phyloP scores from a whole-genome alignment of 2,888 invertebrate species.

The Tillus elongatus region DNA sequence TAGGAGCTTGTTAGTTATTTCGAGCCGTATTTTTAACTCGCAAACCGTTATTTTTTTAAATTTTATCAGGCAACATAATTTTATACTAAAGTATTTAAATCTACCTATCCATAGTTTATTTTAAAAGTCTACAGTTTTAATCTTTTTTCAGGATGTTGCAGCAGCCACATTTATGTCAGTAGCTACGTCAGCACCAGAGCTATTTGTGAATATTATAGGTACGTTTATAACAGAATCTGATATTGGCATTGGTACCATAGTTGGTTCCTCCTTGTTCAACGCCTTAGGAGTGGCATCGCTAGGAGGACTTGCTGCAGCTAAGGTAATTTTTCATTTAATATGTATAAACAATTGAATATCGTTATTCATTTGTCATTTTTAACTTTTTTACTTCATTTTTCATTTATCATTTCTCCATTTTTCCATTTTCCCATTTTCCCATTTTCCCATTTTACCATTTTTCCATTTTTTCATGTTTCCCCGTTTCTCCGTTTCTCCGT shows the following conservation, averaged over 20 bases:
- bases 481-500: neutral
- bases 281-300: constrained; percentile 76
- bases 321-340: constrained; percentile 43
- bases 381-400: too few relatives aligned
- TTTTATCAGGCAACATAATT: too few relatives aligned
- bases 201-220: constrained; percentile 85
- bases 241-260: constrained; percentile 79
- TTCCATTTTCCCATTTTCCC: neutral
- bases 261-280: constrained; percentile 82
- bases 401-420: too few relatives aligned
- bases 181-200: constrained; percentile 89
- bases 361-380: neutral
- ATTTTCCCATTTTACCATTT: neutral
- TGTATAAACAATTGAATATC: neutral
- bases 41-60: too few relatives aligned
- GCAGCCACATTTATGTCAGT: constrained; percentile 96
- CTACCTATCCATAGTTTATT: too few relatives aligned
- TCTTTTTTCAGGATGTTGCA: constrained; percentile 66
- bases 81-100: too few relatives aligned
- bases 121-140: too few relatives aligned
- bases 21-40: too few relatives aligned
- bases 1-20: too few relatives aligned
- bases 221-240: constrained; percentile 76
- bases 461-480: too few relatives aligned
- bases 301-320: constrained; percentile 63